phyloP scores from a whole-genome alignment of 37 sponge, comb jelly and placozoan species.

The Chondrilla cf. caribensis region DNA sequence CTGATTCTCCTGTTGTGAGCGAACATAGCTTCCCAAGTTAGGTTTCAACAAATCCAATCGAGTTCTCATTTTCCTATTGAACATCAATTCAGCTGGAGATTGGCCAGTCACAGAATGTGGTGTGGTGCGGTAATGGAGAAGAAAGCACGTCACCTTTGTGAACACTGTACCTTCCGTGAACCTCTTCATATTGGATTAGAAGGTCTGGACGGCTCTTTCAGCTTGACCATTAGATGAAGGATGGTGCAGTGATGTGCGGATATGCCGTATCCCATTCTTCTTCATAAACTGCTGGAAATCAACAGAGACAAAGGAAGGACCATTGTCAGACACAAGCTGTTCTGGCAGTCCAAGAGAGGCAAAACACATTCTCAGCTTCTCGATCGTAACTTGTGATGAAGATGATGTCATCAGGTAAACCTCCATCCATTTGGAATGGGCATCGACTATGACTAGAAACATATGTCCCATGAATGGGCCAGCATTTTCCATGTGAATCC shows the following conservation, averaged over 20 bases:
- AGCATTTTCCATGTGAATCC: conserved; percentile 34
- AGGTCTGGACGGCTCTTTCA: conserved; percentile 37
- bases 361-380: conserved; percentile 11
- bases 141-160: too few species aligned
- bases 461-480: conserved; percentile 20
- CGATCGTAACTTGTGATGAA: conserved; percentile 14
- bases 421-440: conserved; percentile 55
- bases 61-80: too few species aligned
- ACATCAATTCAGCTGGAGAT: too few species aligned
- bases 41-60: too few species aligned
- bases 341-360: conserved; percentile 31
- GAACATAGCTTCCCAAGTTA: too few species aligned
- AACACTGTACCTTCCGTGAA: too few species aligned
- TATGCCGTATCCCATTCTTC: conserved; percentile 27
- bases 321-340: conserved; percentile 22
- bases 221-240: conserved; percentile 30
- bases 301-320: background rate
- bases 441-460: conserved; percentile 31
- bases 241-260: conserved; percentile 26
- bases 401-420: conserved; percentile 4
- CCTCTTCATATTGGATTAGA: too few species aligned
- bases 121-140: too few species aligned
- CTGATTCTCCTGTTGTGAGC: too few species aligned
- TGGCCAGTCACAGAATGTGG: too few species aligned
- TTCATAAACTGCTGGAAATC: conserved; percentile 14